Base-by-base conservation (phyloP, 2,888 invertebrate genomes). In the Lottia gigantea region DNA sequence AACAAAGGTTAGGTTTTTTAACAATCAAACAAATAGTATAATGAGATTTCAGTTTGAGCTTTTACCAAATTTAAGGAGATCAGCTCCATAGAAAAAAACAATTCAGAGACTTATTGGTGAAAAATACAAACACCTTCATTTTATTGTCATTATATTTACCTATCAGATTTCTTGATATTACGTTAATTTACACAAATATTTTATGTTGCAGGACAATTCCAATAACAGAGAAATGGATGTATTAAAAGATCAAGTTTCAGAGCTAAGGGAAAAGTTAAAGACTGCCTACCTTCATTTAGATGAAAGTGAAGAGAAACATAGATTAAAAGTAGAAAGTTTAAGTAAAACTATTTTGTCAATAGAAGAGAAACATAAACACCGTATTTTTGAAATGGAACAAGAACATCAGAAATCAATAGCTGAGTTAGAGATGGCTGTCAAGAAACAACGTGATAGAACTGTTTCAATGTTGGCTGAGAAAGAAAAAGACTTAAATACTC, bases 401-500 rank as follows among this genome's bases (percentile, higher is more conserved):
- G 90, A 91, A 61, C 85, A 94, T 68, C 94, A 95, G 83, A 92
- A 93, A 78, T 93, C 94, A 80, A 89, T 89, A 6, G 76, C 78
- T 45, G 84, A 87, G 63, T 76, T 86, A 46, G 86, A 88, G 72
- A 74, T 76, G 7, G 85, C 88, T 68, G 78, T 87, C 45, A 91
- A 92, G 64, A 93, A 93, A n/a, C 95, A 95, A 84, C 90, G 96
- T 0, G 93, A 94, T 68, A 90, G 95, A 49, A 95, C 95, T 47
- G 90, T 95, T 12, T 91, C 92, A 2, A 88, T 96, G 31, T 88
- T 96, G 47, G 92, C 93, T 19, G 95, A 96, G 82, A 94, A 95
- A 45, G 95, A 96, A 69, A 82, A 84, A 63, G 90, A 91, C 76
- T 82, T 90, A 11, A 80, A 83, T 25, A 77, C 83, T 45, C 76